Base-by-base conservation (phyloP, 2,113 vertebrate genomes). In the Tiliqua scincoides region DNA sequence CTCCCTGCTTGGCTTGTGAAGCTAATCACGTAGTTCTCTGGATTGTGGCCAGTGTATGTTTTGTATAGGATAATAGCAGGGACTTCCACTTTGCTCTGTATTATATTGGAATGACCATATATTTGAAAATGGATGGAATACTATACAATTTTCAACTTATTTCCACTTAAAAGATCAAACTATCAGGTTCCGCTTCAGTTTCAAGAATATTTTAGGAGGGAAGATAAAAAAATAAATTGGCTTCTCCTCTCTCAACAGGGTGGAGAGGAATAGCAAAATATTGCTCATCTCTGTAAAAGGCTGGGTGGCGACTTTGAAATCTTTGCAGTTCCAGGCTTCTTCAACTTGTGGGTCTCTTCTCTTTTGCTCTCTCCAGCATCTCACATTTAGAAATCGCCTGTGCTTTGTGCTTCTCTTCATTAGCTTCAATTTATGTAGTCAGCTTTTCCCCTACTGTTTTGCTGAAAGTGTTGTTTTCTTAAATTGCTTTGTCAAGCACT, bases 401-500 rank as follows among this genome's bases (percentile, higher is more conserved):
- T 84, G 68, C 67, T 87, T 88, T 77, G 27, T 91, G 59, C 72
- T 90, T 91, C 75, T 90, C 78, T 92, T 92, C 89, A 92, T 89
- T 93, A 91, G 76, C 48, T 52, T 89, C 87, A 89, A 82, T 84
- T 85, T 59, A 87, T 59, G 32, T 78, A 93, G 81, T 87, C 86
- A 92, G 76, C 72, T 88, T 91, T 91, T 92, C 79, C 80, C 82
- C 72, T 71, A 30, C 68, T 30, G 35, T 90, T 94, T 91, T 92
- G 86, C 83, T 92, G 86, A 92, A 93, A 92, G 48, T 84, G 89
- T 88, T 90, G 73, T 67, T 91, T 90, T 84, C 68, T 79, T 73
- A 79, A 81, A 87, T 52, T 89, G 72, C 83, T 91, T 91, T 77
- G 23, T 86, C 74, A 90, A 63, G 71, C 54, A 77, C 11, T 68